Conservation (phyloP, 2,888 invertebrate genomes). For the Galerucella calmariensis region DNA sequence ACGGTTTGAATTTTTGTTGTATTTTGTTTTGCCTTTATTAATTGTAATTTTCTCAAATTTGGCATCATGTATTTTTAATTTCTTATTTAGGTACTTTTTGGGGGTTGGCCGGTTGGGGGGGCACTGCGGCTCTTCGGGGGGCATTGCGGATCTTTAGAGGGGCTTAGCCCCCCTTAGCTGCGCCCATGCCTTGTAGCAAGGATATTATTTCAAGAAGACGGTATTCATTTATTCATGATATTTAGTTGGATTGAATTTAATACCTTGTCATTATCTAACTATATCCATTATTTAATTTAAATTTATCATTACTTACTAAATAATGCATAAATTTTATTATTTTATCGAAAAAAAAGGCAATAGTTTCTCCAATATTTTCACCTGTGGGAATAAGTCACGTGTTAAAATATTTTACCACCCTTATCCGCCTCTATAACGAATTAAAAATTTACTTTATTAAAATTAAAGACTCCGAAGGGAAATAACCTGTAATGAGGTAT, state of each 20-base stretch:
- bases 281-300: background rate
- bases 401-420: conserved; percentile 12
- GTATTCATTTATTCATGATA: background rate
- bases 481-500: conserved; percentile 35
- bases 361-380: conserved; percentile 6
- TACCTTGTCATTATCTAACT: background rate
- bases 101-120: too few relatives aligned
- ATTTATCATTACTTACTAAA: background rate
- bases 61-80: too few relatives aligned
- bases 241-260: background rate
- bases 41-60: too few relatives aligned
- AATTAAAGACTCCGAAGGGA: conserved; percentile 37
- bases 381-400: conserved; percentile 23
- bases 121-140: too few relatives aligned
- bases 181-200: too few relatives aligned
- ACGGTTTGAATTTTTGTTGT: too few relatives aligned
- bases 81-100: too few relatives aligned
- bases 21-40: too few relatives aligned
- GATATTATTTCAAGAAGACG: background rate
- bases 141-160: too few relatives aligned
- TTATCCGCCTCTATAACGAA: conserved; percentile 19
- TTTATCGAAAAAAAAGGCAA: background rate
- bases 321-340: background rate
- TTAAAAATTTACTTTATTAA: conserved; percentile 38
- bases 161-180: too few relatives aligned